phyloP scores from a whole-genome alignment of 2,888 invertebrate species.

The Noctuana brunneofusca region DNA sequence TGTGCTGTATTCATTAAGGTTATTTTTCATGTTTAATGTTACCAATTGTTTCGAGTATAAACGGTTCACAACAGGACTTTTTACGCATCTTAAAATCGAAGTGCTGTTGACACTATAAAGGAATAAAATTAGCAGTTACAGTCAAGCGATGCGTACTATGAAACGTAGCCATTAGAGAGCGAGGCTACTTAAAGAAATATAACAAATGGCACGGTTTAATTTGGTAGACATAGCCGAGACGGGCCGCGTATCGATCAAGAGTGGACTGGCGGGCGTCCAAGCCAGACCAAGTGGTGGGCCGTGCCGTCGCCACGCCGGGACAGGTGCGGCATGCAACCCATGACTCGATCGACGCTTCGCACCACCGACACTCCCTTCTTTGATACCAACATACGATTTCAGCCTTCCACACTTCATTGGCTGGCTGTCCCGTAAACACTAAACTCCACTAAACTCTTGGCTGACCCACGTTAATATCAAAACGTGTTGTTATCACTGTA shows the following conservation, averaged over 20 bases:
- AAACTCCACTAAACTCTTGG: neutral
- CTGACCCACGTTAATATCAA: neutral
- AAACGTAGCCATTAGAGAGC: conserved; percentile 65
- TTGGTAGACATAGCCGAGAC: conserved; percentile 80
- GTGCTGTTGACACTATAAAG: neutral
- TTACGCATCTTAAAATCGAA: conserved; percentile 9
- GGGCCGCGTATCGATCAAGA: conserved; percentile 74
- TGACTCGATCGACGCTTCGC: conserved; percentile 67
- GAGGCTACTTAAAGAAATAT: conserved; percentile 72
- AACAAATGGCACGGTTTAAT: conserved; percentile 81
- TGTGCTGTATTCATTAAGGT: conserved; percentile 56
- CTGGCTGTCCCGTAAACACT: neutral
- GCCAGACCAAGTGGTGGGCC: conserved; percentile 77
- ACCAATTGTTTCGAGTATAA: conserved; percentile 31
- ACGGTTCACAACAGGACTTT: conserved; percentile 12
- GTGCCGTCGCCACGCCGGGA: conserved; percentile 72
- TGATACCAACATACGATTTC: conserved; percentile 53
- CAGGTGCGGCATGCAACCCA: conserved; percentile 81
- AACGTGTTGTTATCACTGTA: neutral
- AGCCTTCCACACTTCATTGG: conserved; percentile 45
- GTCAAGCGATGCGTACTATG: conserved; percentile 52
- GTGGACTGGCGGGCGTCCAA: conserved; percentile 75
- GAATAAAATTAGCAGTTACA: conserved; percentile 38
- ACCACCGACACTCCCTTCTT: conserved; percentile 57
- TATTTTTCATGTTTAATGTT: conserved; percentile 45